phyloP scores from a whole-genome alignment of 2,113 vertebrate species.

The Montifringilla adamsi region DNA sequence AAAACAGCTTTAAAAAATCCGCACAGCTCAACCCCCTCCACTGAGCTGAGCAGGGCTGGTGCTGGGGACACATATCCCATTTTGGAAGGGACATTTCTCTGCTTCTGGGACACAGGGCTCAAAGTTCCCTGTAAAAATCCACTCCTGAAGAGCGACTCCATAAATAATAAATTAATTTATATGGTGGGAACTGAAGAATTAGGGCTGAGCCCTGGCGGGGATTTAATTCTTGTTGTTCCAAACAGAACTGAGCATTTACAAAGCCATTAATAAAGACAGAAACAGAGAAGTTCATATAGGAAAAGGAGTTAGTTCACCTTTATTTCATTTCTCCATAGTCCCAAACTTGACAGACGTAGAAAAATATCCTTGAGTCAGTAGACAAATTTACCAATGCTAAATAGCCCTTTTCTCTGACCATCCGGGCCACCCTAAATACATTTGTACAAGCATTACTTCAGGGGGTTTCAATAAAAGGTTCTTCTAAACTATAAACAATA shows the following conservation, averaged over 20 bases:
- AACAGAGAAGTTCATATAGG: slow-evolving; percentile 11
- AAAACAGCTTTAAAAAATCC: background rate
- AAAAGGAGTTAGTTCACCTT: slow-evolving; percentile 66
- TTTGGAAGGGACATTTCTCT: background rate
- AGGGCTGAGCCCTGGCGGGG: rapidly evolving
- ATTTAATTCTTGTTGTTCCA: rapidly evolving
- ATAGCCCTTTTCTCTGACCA: slow-evolving; percentile 47
- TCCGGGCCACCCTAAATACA: slow-evolving; percentile 31
- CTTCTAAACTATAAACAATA: slow-evolving; percentile 40
- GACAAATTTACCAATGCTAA: slow-evolving; percentile 53
- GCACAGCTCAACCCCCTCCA: rapidly evolving
- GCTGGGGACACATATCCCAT: rapidly evolving
- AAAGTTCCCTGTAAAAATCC: no score
- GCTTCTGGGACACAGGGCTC: background rate
- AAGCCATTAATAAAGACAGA: background rate
- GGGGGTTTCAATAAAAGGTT: background rate
- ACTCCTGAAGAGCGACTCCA: background rate
- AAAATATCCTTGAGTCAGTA: slow-evolving; percentile 67
- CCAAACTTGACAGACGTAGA: slow-evolving; percentile 62
- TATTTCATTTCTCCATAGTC: slow-evolving; percentile 66
- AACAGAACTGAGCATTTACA: no score
- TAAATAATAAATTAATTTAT: rapidly evolving
- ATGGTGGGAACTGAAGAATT: rapidly evolving
- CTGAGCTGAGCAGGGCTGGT: rapidly evolving
- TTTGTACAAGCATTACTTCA: slow-evolving; percentile 49